Evolutionary conservation across 2,888 invertebrate species (phyloP).

Genomic region (Eristalis tenax): DNA sequence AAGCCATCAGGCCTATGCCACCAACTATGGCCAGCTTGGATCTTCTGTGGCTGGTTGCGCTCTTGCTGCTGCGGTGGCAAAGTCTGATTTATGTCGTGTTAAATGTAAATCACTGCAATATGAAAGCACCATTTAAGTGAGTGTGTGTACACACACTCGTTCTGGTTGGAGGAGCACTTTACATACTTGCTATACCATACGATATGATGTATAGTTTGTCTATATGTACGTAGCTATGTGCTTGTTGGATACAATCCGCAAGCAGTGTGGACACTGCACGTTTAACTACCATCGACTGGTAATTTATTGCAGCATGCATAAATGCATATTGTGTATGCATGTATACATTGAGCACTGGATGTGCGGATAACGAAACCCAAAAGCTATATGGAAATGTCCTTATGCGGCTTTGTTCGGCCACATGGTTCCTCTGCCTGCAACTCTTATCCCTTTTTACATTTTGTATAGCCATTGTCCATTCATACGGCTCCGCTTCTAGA

Average conservation of each 20-base stretch:
- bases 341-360: constrained; percentile 32
- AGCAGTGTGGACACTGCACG: constrained; percentile 67
- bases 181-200: constrained; percentile 20
- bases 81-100: constrained; percentile 77
- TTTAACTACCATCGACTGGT: constrained; percentile 66
- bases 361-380: constrained; percentile 63
- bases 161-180: constrained; percentile 59
- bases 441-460: constrained; percentile 28
- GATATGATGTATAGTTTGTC: constrained; percentile 55
- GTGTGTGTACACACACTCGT: constrained; percentile 61
- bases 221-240: constrained; percentile 15
- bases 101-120: constrained; percentile 76
- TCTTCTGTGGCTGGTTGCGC: constrained; percentile 35
- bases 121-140: constrained; percentile 74
- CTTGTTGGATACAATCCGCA: constrained; percentile 26
- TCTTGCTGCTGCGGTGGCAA: constrained; percentile 73
- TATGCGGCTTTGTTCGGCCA: constrained; percentile 53
- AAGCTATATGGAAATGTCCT: constrained; percentile 67
- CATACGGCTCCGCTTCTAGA: constrained; percentile 40
- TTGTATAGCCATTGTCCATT: constrained; percentile 67
- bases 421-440: constrained; percentile 25
- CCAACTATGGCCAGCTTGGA: constrained; percentile 21
- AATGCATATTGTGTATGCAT: constrained; percentile 53
- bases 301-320: constrained; percentile 67
- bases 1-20: constrained; percentile 47